Evolutionary conservation across 2,888 invertebrate species (phyloP), one percentile per base, ranked within the genome.

Genomic region (Brachypalpus laphriformis): DNA sequence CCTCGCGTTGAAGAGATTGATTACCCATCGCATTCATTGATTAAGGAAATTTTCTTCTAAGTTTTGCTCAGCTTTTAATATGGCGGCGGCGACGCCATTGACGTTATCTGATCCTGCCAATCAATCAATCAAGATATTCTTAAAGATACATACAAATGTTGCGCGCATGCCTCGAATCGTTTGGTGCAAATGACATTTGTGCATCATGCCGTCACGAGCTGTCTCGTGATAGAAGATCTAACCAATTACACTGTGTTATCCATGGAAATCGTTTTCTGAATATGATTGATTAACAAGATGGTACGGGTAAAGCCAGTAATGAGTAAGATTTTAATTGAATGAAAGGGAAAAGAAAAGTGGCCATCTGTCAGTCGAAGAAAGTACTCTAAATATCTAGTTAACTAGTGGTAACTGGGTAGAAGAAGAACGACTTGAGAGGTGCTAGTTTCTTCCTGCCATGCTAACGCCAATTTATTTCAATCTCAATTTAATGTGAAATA

Each of bases 91-190:
- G 49, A 63, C 40, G 57, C 54, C 68, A 68, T 45, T 70, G 77
- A 75, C 37, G 51, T 56, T 75, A 80, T 80, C 83, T 65, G 83
- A 85, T 75, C 75, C 80, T 80, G 83, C 83, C 83, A 85, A 80
- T 85, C 83, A 85, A 85, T 85, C 83, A 85, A 85, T 85, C 83
- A 75, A 63, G 68, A 82, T 42, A 76, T 82, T 75, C 82, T 70
- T 63, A 56, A 28, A 66, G 75, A 68, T 40, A 16, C n/a, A n/a
- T n/a, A n/a, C n/a, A n/a, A n/a, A n/a, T 59, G 51, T 11, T 28
- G 51, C 22, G 16, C 20, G 18, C n/a, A 51, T 40, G 45, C 18
- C 8, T 37, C 25, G 28, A 8, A 37, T 59, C 28, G 14, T 2
- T 14, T 16, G 25, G 28, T 34, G 42, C 22, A 51, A 31, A 28